Base-by-base conservation (phyloP, 1,140 invertebrate genomes). In the Ptiloglossa arizonensis region DNA sequence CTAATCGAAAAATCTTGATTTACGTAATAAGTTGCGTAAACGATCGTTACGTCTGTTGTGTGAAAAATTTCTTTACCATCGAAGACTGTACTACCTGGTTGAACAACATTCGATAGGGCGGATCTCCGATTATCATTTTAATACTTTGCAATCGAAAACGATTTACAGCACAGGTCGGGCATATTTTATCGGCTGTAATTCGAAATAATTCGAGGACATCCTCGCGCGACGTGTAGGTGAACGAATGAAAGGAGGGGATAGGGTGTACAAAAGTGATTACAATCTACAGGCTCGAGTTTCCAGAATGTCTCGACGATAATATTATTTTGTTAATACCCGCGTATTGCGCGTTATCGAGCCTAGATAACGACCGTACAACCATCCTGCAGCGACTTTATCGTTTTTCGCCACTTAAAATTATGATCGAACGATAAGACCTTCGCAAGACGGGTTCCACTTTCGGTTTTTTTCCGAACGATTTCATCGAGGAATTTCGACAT, bases 231-330 rank as follows among this genome's bases (percentile, higher is more conserved):
- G 38, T 27, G 48, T 9, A 27, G 24, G 22, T 38, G 38, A 50
- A 9, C 46, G 8, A 11, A 5, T 15, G 19, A 8, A 11, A 19
- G 15, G 41, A 9, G 1, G 27, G 17, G 9, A 17, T 4, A 6
- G 35, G 41, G 22, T 27, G 22, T 24, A 19, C 22, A 29, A 38
- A 41, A 27, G 32, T 1, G 74, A 82, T 78, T 64, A 66, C 60
- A 17, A 83, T 83, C 73, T 67, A 38, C 15, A 9, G 48, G 63
- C 35, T 83, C 44, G 13, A 52, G 67, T 82, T 83, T 64, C 69
- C 13, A 67, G 24, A 63, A 38, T 52, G 41, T 52, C 46, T 79
- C 17, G 57, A 8, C 52, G 71, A 83, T 83, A 79, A 63, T 57
- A 79, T n/a, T n/a, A n/a, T 44, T 48, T 79, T 83, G 64, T 38